Conservation (phyloP, 2,888 invertebrate genomes). For the Cremastinae sp. region DNA sequence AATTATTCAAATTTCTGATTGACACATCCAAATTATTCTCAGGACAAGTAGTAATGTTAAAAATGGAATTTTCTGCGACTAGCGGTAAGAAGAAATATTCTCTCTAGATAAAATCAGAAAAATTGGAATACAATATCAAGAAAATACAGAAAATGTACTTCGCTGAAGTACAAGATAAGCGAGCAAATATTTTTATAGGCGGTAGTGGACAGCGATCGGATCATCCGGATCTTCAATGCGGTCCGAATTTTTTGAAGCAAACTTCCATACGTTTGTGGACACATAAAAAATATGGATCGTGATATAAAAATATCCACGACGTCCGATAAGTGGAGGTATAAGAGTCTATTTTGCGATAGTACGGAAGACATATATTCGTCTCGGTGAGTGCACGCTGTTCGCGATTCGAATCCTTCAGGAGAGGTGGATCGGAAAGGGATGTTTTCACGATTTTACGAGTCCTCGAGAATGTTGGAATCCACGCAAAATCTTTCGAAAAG, state of each 20-base stretch:
- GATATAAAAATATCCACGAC: neutral
- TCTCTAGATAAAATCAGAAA: neutral
- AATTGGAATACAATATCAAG: slow-evolving; percentile 12
- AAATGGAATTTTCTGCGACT: no score
- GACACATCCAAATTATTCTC: no score
- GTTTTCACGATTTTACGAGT: slow-evolving; percentile 21
- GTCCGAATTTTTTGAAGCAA: neutral
- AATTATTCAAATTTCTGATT: no score
- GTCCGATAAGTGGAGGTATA: slow-evolving; percentile 1
- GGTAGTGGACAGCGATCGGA: slow-evolving; percentile 23
- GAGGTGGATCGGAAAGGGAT: slow-evolving; percentile 9
- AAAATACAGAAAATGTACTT: slow-evolving; percentile 19
- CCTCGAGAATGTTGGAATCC: slow-evolving; percentile 1
- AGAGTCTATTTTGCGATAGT: slow-evolving; percentile 1
- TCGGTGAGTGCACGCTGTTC: neutral
- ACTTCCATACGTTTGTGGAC: neutral
- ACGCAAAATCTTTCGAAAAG: slow-evolving; percentile 4
- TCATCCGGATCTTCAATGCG: slow-evolving; percentile 9
- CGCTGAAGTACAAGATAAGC: slow-evolving; percentile 41
- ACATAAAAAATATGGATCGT: neutral
- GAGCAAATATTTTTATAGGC: slow-evolving; percentile 66
- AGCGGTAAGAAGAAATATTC: no score
- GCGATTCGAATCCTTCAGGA: slow-evolving; percentile 18
- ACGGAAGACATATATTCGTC: slow-evolving; percentile 11
- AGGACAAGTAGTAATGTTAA: no score